A percentile compares a stretch with the other conserved stretches of the same genome.
These are phyloP conservation scores for Pocillopora damicornis DNA, from an alignment of 64 coral and sea anemone genomes.

Conservation along the genomic window DNA sequence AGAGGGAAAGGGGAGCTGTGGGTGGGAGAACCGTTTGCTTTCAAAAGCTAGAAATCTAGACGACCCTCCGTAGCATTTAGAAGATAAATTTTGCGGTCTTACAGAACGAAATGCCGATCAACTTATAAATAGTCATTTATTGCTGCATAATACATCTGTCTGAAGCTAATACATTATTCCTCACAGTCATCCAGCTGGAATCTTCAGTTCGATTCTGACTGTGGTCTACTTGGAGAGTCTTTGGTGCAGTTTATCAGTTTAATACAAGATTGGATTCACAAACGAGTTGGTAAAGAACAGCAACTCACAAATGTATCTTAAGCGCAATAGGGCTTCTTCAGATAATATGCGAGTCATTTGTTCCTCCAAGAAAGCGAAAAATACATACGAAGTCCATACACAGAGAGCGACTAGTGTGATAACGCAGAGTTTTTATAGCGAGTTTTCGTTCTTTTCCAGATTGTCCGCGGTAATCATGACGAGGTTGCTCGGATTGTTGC, in stretches of 20 bases:
- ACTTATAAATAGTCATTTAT: too few relatives aligned
- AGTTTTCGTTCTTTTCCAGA: slow-evolving; percentile 1
- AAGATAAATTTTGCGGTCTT: too few relatives aligned
- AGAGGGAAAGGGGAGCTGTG: too few relatives aligned
- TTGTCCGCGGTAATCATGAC: not conserved
- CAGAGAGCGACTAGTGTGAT: not conserved
- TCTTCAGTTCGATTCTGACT: not conserved
- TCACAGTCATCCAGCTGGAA: too few relatives aligned
- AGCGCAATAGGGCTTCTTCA: not conserved
- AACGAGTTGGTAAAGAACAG: slow-evolving; percentile 29
- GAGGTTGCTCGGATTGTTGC: not conserved
- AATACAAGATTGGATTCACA: slow-evolving; percentile 32
- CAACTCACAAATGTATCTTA: not conserved
- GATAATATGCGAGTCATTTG: not conserved
- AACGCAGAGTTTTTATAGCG: slow-evolving; percentile 6
- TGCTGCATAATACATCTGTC: too few relatives aligned
- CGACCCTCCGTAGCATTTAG: too few relatives aligned
- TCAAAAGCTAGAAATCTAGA: too few relatives aligned
- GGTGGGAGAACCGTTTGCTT: too few relatives aligned
- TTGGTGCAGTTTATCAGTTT: not conserved
- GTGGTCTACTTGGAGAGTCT: not conserved
- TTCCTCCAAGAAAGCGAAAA: slow-evolving; percentile 8
- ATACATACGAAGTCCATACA: slow-evolving; percentile 15
- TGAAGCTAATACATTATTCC: too few relatives aligned
- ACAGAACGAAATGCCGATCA: too few relatives aligned